Percentiles rank a stretch among this genome's conserved stretches.
Conservation (phyloP, 2,888 invertebrate species). For the Drosophila demipolita region DNA sequence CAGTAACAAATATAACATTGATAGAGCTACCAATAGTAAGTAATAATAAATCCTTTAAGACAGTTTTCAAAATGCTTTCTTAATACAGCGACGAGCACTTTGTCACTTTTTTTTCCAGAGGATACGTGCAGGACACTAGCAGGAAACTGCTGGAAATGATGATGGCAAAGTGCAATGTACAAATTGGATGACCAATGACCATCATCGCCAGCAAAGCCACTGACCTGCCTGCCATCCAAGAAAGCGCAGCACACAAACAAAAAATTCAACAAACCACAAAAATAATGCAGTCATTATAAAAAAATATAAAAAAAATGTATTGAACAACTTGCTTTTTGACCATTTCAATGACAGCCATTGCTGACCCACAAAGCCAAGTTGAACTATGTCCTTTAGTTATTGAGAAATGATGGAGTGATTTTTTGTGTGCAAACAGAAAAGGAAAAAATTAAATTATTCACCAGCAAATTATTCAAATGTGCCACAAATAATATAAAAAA, state of each 20-base stretch:
- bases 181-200: constrained; percentile 27
- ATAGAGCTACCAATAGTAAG: constrained; percentile 40
- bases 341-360: constrained; percentile 57
- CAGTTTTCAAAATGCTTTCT: constrained; percentile 58
- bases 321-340: constrained; percentile 48
- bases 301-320: constrained; percentile 17
- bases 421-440: background rate
- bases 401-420: constrained; percentile 13
- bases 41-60: constrained; percentile 67
- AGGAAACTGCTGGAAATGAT: constrained; percentile 48
- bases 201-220: constrained; percentile 32
- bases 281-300: constrained; percentile 23
- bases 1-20: constrained; percentile 12
- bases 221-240: constrained; percentile 37
- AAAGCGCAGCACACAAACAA: constrained; percentile 36
- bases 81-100: constrained; percentile 54
- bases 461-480: background rate
- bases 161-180: constrained; percentile 33
- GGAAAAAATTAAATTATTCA: background rate
- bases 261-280: constrained; percentile 24
- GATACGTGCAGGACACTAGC: constrained; percentile 51
- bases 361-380: constrained; percentile 13
- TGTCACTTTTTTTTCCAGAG: constrained; percentile 55
- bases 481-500: background rate
- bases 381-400: constrained; percentile 14